Evolutionary conservation across 2,797 vertebrate species (phyloP).

Genomic region (Thalassophryne amazonica): DNA sequence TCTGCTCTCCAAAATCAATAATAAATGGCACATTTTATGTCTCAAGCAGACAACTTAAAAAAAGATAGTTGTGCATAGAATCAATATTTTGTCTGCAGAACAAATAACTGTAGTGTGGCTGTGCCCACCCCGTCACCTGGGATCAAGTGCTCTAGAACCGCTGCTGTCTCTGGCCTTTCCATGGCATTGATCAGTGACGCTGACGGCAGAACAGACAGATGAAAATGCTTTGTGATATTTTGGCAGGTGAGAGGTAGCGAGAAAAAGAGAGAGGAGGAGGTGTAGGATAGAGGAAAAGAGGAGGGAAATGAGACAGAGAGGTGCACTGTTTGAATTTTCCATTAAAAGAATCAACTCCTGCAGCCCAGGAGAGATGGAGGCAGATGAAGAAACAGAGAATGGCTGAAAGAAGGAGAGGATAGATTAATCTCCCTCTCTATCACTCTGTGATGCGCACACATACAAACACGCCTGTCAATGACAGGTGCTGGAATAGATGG

Average conservation of each 20-base stretch:
- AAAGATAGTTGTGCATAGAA: too few species aligned
- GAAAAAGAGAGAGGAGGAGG: constrained; percentile 5
- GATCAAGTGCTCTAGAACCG: neutral
- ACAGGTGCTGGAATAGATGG: constrained; percentile 50
- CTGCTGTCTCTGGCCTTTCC: constrained; percentile 77
- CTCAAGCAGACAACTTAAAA: too few species aligned
- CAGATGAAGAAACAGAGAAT: constrained; percentile 38
- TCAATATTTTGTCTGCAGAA: too few species aligned
- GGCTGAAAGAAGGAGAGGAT: constrained; percentile 26
- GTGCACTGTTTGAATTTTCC: constrained; percentile 48
- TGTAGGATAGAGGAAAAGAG: neutral
- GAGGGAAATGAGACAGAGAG: constrained; percentile 10
- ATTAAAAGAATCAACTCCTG: constrained; percentile 61
- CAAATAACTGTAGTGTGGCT: too few species aligned
- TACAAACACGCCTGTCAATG: constrained; percentile 13
- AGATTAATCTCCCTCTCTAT: constrained; percentile 42
- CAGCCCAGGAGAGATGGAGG: constrained; percentile 39
- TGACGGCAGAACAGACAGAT: constrained; percentile 65
- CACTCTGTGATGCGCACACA: constrained; percentile 9
- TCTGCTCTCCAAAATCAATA: too few species aligned
- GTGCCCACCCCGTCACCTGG: neutral
- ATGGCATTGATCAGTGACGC: constrained; percentile 81
- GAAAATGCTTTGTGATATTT: constrained; percentile 76
- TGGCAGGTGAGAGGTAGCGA: constrained; percentile 63
- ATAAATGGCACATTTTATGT: too few species aligned